A percentile compares a stretch with the other conserved stretches of the same genome.
These are phyloP conservation scores for Pachycephus smyrnensis DNA, from an alignment of 2,888 invertebrate genomes.

Conservation along the genomic window DNA sequence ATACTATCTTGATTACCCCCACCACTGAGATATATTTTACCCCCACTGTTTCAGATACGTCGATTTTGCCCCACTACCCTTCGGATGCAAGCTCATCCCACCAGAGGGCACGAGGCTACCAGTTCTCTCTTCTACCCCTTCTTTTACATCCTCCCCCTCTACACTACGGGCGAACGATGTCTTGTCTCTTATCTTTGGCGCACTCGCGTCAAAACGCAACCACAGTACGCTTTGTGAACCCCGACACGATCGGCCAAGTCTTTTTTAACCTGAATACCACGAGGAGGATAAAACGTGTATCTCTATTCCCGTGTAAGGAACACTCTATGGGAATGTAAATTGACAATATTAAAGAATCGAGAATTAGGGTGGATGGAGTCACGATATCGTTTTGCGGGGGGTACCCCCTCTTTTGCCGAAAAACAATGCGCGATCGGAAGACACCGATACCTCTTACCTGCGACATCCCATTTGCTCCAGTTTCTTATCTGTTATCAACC, in stretches of 20 bases:
- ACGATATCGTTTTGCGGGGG: no score
- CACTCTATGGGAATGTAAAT: neutral
- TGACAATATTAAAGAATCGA: neutral
- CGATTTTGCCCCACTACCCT: neutral
- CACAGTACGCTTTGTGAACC: neutral
- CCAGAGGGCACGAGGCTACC: neutral
- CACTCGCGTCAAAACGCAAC: neutral
- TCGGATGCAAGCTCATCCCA: neutral
- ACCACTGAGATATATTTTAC: neutral
- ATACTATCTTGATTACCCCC: neutral
- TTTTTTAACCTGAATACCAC: neutral
- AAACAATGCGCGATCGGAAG: no score
- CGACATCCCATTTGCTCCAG: neutral
- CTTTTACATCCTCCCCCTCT: neutral
- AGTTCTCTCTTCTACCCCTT: neutral
- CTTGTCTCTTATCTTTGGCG: neutral
- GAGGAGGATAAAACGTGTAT: neutral
- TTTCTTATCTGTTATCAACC: neutral
- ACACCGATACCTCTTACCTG: no score
- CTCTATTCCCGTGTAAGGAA: neutral
- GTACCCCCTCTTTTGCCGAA: no score
- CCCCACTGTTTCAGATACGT: neutral
- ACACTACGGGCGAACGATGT: neutral
- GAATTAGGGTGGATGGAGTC: neutral
- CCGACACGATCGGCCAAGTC: neutral